Percentiles rank a stretch among this genome's conserved stretches.
Conservation (phyloP, 2,888 invertebrate species). For the Labia minor region DNA sequence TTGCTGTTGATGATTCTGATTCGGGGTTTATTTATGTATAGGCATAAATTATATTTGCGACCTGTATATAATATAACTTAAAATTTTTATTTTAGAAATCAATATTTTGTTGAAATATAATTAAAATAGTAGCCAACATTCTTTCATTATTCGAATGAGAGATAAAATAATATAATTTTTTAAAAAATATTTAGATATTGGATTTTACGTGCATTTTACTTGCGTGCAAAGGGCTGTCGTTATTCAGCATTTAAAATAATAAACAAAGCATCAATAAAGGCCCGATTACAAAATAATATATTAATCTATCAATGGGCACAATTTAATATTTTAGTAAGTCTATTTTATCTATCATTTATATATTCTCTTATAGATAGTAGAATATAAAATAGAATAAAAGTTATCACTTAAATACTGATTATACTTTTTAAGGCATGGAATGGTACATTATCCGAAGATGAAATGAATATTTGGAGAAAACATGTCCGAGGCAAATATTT, state of each 20-base stretch:
- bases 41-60: neutral
- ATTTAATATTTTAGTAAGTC: conserved; percentile 43
- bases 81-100: neutral
- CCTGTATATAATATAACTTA: neutral
- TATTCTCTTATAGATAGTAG: conserved; percentile 20
- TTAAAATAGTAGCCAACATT: neutral
- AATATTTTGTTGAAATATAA: neutral
- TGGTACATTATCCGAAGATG: conserved; percentile 37
- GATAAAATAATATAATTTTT: no score
- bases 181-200: conserved; percentile 37
- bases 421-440: conserved; percentile 42
- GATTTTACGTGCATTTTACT: conserved; percentile 44
- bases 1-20: no score
- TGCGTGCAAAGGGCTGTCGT: conserved; percentile 39
- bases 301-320: conserved; percentile 41
- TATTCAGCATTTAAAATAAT: conserved; percentile 36
- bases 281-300: conserved; percentile 36
- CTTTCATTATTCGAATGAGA: no score
- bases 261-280: conserved; percentile 35
- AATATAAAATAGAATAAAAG: conserved; percentile 16
- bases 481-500: conserved; percentile 36
- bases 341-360: conserved; percentile 17
- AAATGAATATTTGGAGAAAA: conserved; percentile 41
- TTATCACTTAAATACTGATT: neutral
- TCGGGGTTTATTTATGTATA: neutral